These are phyloP conservation scores for Myotis davidii DNA, from an alignment of 2,113 vertebrate species.

Conservation along the genomic window DNA sequence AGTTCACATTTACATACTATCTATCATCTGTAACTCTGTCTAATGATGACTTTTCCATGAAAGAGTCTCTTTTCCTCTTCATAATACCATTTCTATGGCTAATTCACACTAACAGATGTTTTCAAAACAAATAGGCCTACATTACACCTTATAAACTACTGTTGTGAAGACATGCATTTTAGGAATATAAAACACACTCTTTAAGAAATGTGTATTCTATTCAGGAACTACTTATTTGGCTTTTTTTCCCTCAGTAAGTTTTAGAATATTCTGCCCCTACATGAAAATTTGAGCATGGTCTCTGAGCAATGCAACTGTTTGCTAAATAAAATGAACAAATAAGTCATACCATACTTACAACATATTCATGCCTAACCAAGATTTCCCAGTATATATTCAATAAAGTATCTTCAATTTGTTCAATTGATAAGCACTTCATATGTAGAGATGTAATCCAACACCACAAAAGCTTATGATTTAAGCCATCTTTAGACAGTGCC, in stretches of 20 bases:
- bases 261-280: not conserved
- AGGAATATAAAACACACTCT: slow-evolving; percentile 21
- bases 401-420: slow-evolving; percentile 51
- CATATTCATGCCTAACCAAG: not conserved
- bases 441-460: slow-evolving; percentile 21
- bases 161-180: not conserved
- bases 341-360: slow-evolving; percentile 28
- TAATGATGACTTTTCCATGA: not conserved
- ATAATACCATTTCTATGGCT: not conserved
- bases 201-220: slow-evolving; percentile 20
- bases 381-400: slow-evolving; percentile 16
- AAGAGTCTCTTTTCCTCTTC: not conserved
- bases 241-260: not conserved
- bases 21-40: not conserved
- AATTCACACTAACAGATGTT: slow-evolving; percentile 48
- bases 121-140: slow-evolving; percentile 11
- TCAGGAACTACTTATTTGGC: not conserved
- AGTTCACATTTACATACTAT: not conserved
- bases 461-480: slow-evolving; percentile 20
- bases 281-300: slow-evolving; percentile 13
- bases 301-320: slow-evolving; percentile 46
- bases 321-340: slow-evolving; percentile 33
- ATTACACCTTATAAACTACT: slow-evolving; percentile 18
- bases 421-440: slow-evolving; percentile 47
- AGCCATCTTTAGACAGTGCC: slow-evolving; percentile 21